phyloP scores from a whole-genome alignment of 1,140 invertebrate species.

The Macrocentrus cingulum region DNA sequence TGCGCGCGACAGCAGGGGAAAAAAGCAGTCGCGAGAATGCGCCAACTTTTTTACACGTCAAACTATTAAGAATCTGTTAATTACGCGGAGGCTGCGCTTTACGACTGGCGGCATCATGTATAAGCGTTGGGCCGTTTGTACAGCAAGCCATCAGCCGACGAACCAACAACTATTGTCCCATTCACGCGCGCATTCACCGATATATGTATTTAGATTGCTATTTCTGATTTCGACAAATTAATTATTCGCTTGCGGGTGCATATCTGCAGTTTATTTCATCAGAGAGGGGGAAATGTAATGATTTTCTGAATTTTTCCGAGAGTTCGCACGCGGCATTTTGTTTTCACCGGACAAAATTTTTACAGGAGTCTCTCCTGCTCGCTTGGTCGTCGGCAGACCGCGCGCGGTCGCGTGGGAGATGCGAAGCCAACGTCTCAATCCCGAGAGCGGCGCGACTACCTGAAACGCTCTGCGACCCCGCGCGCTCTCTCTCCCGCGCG shows the following conservation, averaged over 20 bases:
- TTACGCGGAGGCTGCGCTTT: slow-evolving; percentile 21
- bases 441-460: slow-evolving; percentile 37
- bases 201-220: not conserved
- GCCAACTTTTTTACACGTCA: slow-evolving; percentile 16
- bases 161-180: slow-evolving; percentile 22
- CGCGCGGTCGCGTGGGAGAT: slow-evolving; percentile 37
- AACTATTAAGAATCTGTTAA: slow-evolving; percentile 27
- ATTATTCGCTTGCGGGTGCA: no score
- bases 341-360: slow-evolving; percentile 31
- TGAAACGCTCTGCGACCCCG: slow-evolving; percentile 34
- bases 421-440: slow-evolving; percentile 43
- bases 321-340: no score
- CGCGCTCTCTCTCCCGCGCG: slow-evolving; percentile 19
- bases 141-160: not conserved
- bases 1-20: not conserved
- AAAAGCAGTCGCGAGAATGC: not conserved
- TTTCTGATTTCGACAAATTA: not conserved
- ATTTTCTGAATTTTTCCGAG: not conserved
- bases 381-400: not conserved
- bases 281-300: no score
- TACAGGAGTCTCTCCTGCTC: not conserved
- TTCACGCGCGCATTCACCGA: not conserved
- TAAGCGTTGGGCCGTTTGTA: slow-evolving; percentile 7
- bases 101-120: slow-evolving; percentile 15
- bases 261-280: no score